A percentile compares a stretch with the other conserved stretches of the same genome.
Conservation (phyloP, 2,113 vertebrate species). For the Xenus cinereus region DNA sequence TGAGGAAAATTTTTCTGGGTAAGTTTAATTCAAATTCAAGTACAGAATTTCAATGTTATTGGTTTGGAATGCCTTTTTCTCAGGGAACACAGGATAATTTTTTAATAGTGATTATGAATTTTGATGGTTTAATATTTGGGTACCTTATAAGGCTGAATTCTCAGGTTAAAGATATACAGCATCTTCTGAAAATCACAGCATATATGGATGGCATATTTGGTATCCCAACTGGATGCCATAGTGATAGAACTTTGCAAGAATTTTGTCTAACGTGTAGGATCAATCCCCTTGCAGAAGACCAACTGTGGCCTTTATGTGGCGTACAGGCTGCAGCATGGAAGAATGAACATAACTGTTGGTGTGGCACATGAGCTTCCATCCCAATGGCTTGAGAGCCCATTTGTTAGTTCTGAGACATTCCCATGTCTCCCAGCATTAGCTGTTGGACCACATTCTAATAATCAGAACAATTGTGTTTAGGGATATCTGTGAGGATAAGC, state of each 20-base stretch:
- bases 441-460: background rate
- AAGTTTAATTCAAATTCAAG: background rate
- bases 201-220: background rate
- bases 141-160: background rate
- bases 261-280: background rate
- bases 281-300: background rate
- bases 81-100: background rate
- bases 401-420: background rate
- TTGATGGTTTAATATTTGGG: background rate
- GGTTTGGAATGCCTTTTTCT: background rate
- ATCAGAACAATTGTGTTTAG: background rate
- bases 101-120: background rate
- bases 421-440: background rate
- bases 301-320: background rate
- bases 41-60: background rate
- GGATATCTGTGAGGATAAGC: background rate
- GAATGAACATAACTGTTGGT: background rate
- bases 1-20: background rate
- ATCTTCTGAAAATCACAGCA: background rate
- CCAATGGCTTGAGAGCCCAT: background rate
- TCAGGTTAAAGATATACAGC: background rate
- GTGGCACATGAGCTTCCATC: background rate
- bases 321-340: background rate
- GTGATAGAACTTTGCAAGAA: background rate
- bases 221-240: background rate